These are phyloP conservation scores for Malacoraja senta DNA, from an alignment of 2,797 vertebrate genomes.

Conservation along the genomic window DNA sequence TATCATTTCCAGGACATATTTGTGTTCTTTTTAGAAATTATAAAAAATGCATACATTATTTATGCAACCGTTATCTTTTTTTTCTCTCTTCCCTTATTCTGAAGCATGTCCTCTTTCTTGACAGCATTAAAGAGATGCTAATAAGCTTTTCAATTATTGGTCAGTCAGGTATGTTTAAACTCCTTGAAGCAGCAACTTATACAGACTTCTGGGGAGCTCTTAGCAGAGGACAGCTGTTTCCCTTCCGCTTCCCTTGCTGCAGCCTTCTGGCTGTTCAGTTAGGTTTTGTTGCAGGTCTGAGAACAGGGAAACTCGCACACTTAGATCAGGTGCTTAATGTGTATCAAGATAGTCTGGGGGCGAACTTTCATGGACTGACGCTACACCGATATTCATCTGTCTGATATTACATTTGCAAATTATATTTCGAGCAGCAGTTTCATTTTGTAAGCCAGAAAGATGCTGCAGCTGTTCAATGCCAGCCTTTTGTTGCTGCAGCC, in stretches of 20 bases:
- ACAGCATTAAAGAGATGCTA: background rate
- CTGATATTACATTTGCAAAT: conserved; percentile 29
- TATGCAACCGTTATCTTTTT: background rate
- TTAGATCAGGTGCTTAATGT: conserved; percentile 16
- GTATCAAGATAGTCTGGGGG: background rate
- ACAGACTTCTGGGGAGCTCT: conserved; percentile 26
- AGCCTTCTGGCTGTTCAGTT: conserved; percentile 10
- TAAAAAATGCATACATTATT: background rate
- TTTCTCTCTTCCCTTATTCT: background rate
- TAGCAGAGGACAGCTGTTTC: conserved; percentile 30
- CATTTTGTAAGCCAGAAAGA: conserved; percentile 4
- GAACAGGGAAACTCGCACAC: background rate
- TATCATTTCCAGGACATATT: background rate
- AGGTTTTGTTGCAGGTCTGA: conserved; percentile 3
- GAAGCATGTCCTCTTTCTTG: background rate
- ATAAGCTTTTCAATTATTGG: conserved; percentile 22
- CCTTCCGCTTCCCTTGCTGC: background rate
- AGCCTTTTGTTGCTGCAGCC: background rate
- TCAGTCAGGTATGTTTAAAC: conserved; percentile 34
- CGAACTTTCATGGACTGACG: conserved; percentile 30
- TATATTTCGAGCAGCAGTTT: background rate
- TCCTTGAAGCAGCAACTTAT: conserved; percentile 34
- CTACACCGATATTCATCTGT: conserved; percentile 18
- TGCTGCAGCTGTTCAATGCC: conserved; percentile 3
- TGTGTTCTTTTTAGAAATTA: background rate